Percentiles rank a stretch among this genome's conserved stretches.
Evolutionary conservation across 2,797 vertebrate genomes (phyloP).

Genomic region (Micromesistius poutassou): DNA sequence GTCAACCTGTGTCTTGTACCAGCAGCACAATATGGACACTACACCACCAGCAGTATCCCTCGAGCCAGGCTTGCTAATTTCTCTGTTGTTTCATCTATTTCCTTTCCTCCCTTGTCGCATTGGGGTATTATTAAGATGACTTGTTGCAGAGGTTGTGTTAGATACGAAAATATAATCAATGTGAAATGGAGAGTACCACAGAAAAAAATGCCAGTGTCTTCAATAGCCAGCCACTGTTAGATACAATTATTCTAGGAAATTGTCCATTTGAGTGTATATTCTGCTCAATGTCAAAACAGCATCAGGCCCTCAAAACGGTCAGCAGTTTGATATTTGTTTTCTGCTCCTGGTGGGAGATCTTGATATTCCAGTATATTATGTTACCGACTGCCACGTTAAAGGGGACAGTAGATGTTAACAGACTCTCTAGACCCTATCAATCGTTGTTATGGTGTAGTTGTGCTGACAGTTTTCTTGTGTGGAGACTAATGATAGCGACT

Average conservation of each 20-base stretch:
- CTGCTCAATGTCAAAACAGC: background rate
- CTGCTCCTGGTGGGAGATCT: background rate
- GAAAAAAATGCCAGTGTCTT: no score
- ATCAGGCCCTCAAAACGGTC: background rate
- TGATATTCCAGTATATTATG: background rate
- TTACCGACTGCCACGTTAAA: background rate
- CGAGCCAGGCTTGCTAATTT: background rate
- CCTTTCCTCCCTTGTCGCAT: background rate
- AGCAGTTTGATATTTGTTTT: background rate
- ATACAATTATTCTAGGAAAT: background rate
- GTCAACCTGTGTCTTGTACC: slow-evolving; percentile 54
- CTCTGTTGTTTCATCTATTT: background rate
- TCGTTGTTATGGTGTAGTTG: background rate
- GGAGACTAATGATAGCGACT: background rate
- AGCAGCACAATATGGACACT: slow-evolving; percentile 40
- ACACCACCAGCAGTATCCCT: background rate
- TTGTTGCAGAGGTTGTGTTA: background rate
- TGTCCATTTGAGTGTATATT: background rate
- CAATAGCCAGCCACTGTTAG: background rate
- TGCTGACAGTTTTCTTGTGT: background rate
- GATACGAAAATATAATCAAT: background rate
- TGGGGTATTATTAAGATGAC: background rate
- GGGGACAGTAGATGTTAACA: background rate
- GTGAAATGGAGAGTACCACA: background rate
- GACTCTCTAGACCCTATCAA: background rate